phyloP scores from a whole-genome alignment of 1,140 invertebrate species.

The Hetaerina americana region DNA sequence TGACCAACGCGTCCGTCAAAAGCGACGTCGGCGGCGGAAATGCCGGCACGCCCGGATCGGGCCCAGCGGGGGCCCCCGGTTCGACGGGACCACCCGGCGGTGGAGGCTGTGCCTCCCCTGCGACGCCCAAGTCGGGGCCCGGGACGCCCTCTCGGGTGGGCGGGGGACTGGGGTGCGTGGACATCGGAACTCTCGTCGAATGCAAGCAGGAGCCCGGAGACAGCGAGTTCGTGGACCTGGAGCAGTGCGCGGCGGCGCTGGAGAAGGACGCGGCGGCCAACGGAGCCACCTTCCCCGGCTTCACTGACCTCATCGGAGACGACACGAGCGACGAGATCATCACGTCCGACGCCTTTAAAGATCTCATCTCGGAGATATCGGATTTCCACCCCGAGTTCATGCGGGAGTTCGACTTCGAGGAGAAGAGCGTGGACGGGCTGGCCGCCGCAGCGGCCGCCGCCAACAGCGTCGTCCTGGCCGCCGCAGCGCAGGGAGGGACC shows the following conservation, averaged over 20 bases:
- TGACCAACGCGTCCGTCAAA: slow-evolving; percentile 69
- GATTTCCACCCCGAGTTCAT: slow-evolving; percentile 70
- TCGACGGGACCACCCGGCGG: slow-evolving; percentile 17
- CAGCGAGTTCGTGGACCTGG: slow-evolving; percentile 62
- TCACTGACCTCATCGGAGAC: slow-evolving; percentile 67
- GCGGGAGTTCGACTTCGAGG: slow-evolving; percentile 67
- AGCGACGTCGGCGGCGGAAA: slow-evolving; percentile 40
- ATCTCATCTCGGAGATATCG: slow-evolving; percentile 75
- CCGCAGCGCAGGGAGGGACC: too few species aligned
- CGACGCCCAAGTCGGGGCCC: slow-evolving; percentile 11
- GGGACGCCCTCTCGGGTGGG: slow-evolving; percentile 16
- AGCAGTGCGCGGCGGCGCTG: slow-evolving; percentile 61
- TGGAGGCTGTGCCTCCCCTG: slow-evolving; percentile 15
- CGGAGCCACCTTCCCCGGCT: slow-evolving; percentile 54
- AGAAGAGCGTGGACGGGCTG: slow-evolving; percentile 33
- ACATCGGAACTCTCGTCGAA: slow-evolving; percentile 33
- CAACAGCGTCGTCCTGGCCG: slow-evolving; percentile 21
- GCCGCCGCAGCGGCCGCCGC: slow-evolving; percentile 16
- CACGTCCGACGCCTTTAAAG: slow-evolving; percentile 69
- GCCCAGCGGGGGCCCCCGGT: slow-evolving; percentile 21
- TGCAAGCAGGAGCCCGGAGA: slow-evolving; percentile 70
- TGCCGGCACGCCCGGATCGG: slow-evolving; percentile 19
- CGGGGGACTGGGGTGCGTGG: slow-evolving; percentile 13
- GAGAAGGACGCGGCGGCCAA: slow-evolving; percentile 64
- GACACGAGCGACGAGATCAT: slow-evolving; percentile 68